Conservation (phyloP, 1,140 invertebrate genomes). For the Drosophila jambulina region DNA sequence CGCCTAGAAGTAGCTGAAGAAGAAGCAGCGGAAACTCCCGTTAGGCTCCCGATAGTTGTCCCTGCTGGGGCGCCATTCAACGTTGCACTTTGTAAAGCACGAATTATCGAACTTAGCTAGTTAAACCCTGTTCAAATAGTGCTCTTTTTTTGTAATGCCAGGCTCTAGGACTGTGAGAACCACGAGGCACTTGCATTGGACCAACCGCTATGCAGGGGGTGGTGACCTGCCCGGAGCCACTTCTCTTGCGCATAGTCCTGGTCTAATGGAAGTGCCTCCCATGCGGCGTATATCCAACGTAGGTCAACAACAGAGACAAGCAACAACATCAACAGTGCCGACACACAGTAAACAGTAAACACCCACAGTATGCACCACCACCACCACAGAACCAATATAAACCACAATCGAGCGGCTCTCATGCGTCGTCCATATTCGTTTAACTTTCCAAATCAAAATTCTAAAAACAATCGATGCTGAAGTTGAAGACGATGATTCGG, state of each 20-base stretch:
- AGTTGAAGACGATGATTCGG: slow-evolving; percentile 61
- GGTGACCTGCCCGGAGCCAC: neutral
- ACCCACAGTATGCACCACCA: slow-evolving; percentile 23
- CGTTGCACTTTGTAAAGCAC: slow-evolving; percentile 47
- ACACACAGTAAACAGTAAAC: slow-evolving; percentile 16
- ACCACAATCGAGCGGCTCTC: slow-evolving; percentile 57
- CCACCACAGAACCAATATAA: slow-evolving; percentile 13
- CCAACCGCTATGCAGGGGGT: slow-evolving; percentile 23
- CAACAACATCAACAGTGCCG: slow-evolving; percentile 36
- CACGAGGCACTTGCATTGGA: slow-evolving; percentile 67
- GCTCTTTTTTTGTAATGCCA: slow-evolving; percentile 5
- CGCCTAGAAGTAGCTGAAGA: slow-evolving; percentile 8
- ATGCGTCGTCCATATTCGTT: slow-evolving; percentile 58
- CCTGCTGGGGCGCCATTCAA: slow-evolving; percentile 19
- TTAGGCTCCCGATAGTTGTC: slow-evolving; percentile 21
- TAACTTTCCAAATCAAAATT: slow-evolving; percentile 62
- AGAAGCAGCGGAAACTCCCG: slow-evolving; percentile 7
- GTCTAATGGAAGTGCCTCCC: slow-evolving; percentile 53
- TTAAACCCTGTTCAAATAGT: slow-evolving; percentile 1
- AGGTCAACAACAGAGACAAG: slow-evolving; percentile 40
- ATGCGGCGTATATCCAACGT: slow-evolving; percentile 70
- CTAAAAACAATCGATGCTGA: slow-evolving; percentile 32
- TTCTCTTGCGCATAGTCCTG: slow-evolving; percentile 44
- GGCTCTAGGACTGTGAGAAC: slow-evolving; percentile 69
- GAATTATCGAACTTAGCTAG: slow-evolving; percentile 14